phyloP scores from a whole-genome alignment of 2,797 vertebrate genomes.

The Catharus ustulatus region DNA sequence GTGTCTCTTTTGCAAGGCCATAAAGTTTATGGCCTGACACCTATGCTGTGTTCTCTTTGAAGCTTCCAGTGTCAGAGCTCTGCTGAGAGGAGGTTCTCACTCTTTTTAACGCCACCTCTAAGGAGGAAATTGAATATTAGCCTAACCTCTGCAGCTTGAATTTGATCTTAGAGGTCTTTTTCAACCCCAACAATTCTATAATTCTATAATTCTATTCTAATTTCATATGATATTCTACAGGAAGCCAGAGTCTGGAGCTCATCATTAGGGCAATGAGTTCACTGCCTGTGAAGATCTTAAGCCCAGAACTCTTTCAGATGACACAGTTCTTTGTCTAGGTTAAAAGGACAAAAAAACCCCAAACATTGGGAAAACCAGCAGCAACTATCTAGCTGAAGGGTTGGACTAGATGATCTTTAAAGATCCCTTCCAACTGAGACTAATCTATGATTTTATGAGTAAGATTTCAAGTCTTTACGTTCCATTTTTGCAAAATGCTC shows the following conservation, averaged over 20 bases:
- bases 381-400: background rate
- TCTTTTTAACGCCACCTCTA: background rate
- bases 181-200: background rate
- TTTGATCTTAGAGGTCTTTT: background rate
- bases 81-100: background rate
- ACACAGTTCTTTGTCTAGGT: background rate
- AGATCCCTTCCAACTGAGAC: background rate
- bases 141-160: background rate
- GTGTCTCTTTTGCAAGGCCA: background rate
- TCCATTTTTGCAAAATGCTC: background rate
- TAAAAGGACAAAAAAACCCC: background rate
- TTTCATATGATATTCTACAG: background rate
- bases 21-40: background rate
- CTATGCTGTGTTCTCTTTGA: background rate
- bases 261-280: background rate
- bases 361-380: accelerated
- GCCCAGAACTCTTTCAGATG: background rate
- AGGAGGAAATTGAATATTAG: background rate
- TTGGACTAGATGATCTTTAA: background rate
- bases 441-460: background rate
- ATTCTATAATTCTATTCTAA: background rate
- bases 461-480: background rate
- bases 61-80: background rate
- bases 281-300: background rate
- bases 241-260: background rate